phyloP scores from a whole-genome alignment of 1,140 invertebrate species.

The Philaenus spumarius region DNA sequence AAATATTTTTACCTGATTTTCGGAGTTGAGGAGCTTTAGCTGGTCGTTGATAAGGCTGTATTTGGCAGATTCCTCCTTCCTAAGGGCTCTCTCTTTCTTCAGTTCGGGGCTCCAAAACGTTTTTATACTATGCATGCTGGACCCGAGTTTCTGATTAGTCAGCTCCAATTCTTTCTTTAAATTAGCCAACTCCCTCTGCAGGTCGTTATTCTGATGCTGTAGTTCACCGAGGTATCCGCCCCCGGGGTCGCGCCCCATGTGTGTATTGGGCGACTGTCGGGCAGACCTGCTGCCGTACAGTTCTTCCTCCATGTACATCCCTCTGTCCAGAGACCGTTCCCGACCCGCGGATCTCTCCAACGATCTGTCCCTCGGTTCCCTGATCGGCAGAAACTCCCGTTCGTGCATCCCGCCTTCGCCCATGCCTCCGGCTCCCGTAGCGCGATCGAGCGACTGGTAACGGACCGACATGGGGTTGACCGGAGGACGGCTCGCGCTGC shows the following conservation, averaged over 20 bases:
- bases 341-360: slow-evolving; percentile 49
- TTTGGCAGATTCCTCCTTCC: slow-evolving; percentile 97
- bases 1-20: slow-evolving; percentile 82
- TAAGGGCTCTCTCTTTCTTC: slow-evolving; percentile 92
- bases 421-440: slow-evolving; percentile 48
- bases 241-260: slow-evolving; percentile 39
- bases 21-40: slow-evolving; percentile 90
- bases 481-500: slow-evolving; percentile 50
- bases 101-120: slow-evolving; percentile 99
- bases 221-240: slow-evolving; percentile 80
- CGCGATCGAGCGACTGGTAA: slow-evolving; percentile 71
- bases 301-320: slow-evolving; percentile 66
- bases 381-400: slow-evolving; percentile 73
- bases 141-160: slow-evolving; percentile 96
- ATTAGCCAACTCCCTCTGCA: slow-evolving; percentile 93
- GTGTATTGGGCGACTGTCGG: slow-evolving; percentile 63
- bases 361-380: slow-evolving; percentile 58
- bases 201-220: slow-evolving; percentile 89
- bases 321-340: slow-evolving; percentile 52
- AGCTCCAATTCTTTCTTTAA: slow-evolving; percentile 94
- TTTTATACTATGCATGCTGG: slow-evolving; percentile 99
- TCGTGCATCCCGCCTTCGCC: slow-evolving; percentile 54
- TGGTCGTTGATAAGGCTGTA: slow-evolving; percentile 96
- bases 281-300: slow-evolving; percentile 62
- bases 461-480: slow-evolving; percentile 50